phyloP scores from a whole-genome alignment of 2,113 vertebrate genomes.

The Gallinago jamesoni region DNA sequence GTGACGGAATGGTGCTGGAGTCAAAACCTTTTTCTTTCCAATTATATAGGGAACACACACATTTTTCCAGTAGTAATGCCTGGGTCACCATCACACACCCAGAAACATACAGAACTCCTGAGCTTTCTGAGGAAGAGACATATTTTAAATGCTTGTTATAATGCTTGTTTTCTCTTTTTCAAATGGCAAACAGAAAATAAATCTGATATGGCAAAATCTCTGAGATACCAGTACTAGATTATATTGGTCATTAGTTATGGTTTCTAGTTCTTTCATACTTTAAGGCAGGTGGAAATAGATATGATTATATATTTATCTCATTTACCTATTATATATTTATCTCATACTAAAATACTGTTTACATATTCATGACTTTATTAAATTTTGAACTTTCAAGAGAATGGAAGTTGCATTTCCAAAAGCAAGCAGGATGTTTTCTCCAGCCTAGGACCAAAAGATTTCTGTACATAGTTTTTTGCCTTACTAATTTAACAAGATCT shows the following conservation, averaged over 20 bases:
- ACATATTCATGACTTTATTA: not conserved
- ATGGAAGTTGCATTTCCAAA: not conserved
- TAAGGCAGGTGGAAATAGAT: not conserved
- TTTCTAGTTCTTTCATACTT: not conserved
- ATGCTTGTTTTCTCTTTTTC: not conserved
- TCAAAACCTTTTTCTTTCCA: not conserved
- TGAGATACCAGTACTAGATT: not conserved
- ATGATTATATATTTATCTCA: constrained; percentile 11
- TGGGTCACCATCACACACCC: not conserved
- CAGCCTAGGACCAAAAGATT: not conserved
- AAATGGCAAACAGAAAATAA: not conserved
- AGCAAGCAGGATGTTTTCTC: not conserved
- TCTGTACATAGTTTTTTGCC: not conserved
- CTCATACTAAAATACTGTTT: not conserved
- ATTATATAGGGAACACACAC: not conserved
- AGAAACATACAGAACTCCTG: not conserved
- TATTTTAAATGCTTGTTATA: not conserved
- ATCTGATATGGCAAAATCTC: not conserved
- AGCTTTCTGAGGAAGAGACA: not conserved
- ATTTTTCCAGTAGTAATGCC: not conserved
- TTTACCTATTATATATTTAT: not conserved
- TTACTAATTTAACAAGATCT: not conserved
- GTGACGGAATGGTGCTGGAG: not conserved
- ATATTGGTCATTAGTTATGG: not conserved
- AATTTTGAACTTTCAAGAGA: not conserved